Base-by-base conservation (phyloP, 2,888 invertebrate genomes). In the Strigamia crassipes region DNA sequence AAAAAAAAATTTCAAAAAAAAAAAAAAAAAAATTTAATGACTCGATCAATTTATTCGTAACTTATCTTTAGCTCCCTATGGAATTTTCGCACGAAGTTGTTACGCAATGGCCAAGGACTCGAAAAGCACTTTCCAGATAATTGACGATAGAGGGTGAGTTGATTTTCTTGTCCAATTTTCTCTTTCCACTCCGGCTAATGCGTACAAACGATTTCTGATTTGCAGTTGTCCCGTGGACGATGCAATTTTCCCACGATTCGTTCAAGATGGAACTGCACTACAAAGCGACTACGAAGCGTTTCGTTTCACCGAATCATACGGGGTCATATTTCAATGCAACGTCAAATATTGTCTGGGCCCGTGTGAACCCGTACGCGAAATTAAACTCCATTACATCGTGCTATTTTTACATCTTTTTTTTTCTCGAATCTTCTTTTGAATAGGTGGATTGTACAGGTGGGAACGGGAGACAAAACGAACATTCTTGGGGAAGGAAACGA, bases 41-140 rank as follows among this genome's bases (percentile, higher is more conserved):
- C 18, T 1, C 73, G 21, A 12, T 18, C 73, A 27, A 27, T 27
- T 77, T 77, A 6, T 21, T 18, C 23, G 1, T 77, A 77, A 77
- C 18, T 31, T 31, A 18, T 31, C 77, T 77, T 12, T 79, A 96
- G 96, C 96, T 89, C 96, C 96, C 6, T 96, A 96, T 87, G 96
- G 96, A 86, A 96, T 96, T 86, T 96, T 96, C 88, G 96, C 96
- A 73, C 92, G 96, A 87, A 96, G 96, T 87, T 97, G 96, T 89
- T 95, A 96, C 83, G 96, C 96, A 83, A 96, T 97, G 96, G 96
- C 96, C 82, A 97, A 96, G 89, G 96, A 97, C 88, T 95, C 96
- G 5, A 94, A 96, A 89, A 96, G 95, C 87, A 96, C 96, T 41
- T 96, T 96, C 92, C 95, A 96, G 87, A 96, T 97, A 86, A 96